Evolutionary conservation across 2,797 vertebrate genomes (phyloP).

Genomic region (Molossus molossus): DNA sequence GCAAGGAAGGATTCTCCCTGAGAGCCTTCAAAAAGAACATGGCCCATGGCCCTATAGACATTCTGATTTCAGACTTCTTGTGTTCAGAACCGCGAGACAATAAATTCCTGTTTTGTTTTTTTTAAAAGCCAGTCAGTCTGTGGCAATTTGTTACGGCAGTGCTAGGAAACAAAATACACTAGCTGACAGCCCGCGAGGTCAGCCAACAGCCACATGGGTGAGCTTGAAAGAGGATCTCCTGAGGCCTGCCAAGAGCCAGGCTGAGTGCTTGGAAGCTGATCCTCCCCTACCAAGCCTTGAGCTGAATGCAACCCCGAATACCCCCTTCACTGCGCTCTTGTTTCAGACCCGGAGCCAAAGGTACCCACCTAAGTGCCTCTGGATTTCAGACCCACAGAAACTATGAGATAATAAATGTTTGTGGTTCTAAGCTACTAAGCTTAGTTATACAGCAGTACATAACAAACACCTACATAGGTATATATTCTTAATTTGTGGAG

Average conservation of each 20-base stretch:
- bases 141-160: background rate
- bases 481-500: background rate
- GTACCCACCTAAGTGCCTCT: background rate
- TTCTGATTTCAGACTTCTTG: background rate
- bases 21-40: background rate
- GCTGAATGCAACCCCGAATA: background rate
- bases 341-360: background rate
- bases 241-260: background rate
- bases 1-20: background rate
- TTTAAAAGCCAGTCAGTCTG: background rate
- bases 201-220: background rate
- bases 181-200: background rate
- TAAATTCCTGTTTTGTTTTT: background rate
- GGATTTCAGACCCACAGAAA: background rate
- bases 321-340: background rate
- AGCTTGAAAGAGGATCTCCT: constrained; percentile 6
- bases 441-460: background rate
- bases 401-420: background rate
- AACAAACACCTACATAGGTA: background rate
- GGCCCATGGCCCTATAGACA: background rate
- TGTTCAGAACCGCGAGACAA: background rate
- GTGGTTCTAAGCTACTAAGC: background rate
- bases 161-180: background rate
- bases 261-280: background rate
- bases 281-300: background rate